Evolutionary conservation across 2,113 vertebrate species (phyloP).

Genomic region (Neomonachus schauinslandi): DNA sequence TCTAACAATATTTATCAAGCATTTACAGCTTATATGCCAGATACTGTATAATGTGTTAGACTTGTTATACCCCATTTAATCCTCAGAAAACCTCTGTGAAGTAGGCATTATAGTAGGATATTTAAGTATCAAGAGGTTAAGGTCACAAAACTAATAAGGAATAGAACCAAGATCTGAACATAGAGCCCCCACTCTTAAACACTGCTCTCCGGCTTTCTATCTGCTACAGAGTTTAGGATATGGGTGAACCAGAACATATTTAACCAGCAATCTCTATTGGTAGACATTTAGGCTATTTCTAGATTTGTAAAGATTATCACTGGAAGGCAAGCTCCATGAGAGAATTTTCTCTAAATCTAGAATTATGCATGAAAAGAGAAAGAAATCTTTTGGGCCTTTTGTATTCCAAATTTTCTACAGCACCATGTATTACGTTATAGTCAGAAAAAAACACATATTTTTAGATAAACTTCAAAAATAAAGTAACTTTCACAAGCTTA

Average conservation of each 20-base stretch:
- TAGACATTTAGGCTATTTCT: background rate
- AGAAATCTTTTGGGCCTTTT: background rate
- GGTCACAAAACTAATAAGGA: background rate
- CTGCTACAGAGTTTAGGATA: background rate
- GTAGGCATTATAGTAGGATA: background rate
- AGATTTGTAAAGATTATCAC: background rate
- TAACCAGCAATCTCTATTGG: background rate
- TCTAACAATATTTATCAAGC: constrained; percentile 20
- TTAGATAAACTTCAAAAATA: constrained; percentile 36
- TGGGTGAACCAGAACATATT: background rate
- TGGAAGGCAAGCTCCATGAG: background rate
- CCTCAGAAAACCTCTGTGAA: constrained; percentile 9
- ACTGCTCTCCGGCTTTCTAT: background rate
- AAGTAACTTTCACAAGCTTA: background rate
- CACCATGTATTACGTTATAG: background rate
- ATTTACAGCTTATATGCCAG: background rate
- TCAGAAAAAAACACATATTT: background rate
- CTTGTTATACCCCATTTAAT: background rate
- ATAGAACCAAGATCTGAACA: background rate
- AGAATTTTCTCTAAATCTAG: constrained; percentile 22
- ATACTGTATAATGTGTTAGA: background rate
- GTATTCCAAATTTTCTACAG: background rate
- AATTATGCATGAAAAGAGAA: background rate
- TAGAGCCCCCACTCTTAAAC: background rate
- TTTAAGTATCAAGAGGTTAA: background rate